Evolutionary conservation across 2,888 invertebrate genomes (phyloP).

Genomic region (Platyscelio sp.): DNA sequence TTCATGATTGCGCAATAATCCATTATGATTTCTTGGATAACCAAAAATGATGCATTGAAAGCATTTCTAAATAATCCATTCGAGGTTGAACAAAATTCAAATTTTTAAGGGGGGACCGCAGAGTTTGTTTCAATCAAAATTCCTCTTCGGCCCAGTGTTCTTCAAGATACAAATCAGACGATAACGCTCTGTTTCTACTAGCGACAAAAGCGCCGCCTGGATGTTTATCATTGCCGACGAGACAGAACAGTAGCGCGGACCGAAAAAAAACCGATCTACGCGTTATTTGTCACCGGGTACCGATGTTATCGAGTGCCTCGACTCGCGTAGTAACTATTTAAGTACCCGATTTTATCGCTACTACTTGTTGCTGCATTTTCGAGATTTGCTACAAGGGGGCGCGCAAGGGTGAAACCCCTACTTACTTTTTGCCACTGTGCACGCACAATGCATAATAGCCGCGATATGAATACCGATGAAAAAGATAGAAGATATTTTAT

Average conservation of each 20-base stretch:
- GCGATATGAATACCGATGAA: conserved; percentile 20
- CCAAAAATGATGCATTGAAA: too few species aligned
- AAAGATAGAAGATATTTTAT: conserved; percentile 5
- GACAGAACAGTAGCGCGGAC: conserved; percentile 65
- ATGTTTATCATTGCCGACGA: conserved; percentile 60
- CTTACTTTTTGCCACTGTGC: conserved; percentile 30
- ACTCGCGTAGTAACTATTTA: conserved; percentile 65
- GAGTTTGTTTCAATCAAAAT: conserved; percentile 62
- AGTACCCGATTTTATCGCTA: conserved; percentile 64
- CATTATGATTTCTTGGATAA: too few species aligned
- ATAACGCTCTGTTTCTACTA: conserved; percentile 53
- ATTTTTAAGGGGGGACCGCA: neutral
- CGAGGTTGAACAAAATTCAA: too few species aligned
- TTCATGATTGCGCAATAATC: too few species aligned
- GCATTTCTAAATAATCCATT: too few species aligned
- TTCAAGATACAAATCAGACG: conserved; percentile 33
- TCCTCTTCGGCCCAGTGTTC: conserved; percentile 38
- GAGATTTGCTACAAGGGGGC: conserved; percentile 39
- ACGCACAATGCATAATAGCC: too few species aligned
- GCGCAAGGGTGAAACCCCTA: neutral
- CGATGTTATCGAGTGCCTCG: conserved; percentile 62
- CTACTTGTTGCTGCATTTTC: conserved; percentile 54
- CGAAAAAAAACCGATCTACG: conserved; percentile 70
- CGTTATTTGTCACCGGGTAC: conserved; percentile 69
- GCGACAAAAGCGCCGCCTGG: conserved; percentile 64